These are phyloP conservation scores for Phaedon cochleariae DNA, from an alignment of 2,888 invertebrate genomes.

Conservation along the genomic window DNA sequence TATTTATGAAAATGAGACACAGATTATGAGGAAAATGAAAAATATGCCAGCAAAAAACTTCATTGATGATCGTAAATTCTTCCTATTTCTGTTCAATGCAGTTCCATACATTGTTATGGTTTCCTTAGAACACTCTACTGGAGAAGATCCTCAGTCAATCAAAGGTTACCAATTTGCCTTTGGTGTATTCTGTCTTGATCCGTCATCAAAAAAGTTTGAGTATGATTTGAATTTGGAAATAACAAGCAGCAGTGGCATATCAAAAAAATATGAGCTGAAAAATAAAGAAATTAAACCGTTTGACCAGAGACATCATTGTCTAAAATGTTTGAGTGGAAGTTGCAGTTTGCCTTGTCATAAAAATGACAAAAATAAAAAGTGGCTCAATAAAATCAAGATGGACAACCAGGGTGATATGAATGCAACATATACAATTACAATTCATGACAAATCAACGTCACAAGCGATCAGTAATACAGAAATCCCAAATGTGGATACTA, in stretches of 20 bases:
- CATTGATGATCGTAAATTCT: slow-evolving; percentile 11
- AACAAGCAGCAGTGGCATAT: not conserved
- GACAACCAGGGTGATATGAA: slow-evolving; percentile 3
- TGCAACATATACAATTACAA: not conserved
- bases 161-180: slow-evolving; percentile 10
- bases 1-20: not conserved
- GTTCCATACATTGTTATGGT: slow-evolving; percentile 14
- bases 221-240: slow-evolving; percentile 11
- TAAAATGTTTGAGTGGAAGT: slow-evolving; percentile 2
- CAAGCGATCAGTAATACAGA: not conserved
- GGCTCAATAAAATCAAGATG: slow-evolving; percentile 8
- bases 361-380: slow-evolving; percentile 14
- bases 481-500: not conserved
- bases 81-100: not conserved
- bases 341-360: slow-evolving; percentile 1
- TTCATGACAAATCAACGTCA: not conserved
- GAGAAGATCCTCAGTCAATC: not conserved
- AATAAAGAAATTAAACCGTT: slow-evolving; percentile 11
- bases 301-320: not conserved
- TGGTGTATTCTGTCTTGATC: slow-evolving; percentile 2
- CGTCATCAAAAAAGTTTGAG: not conserved
- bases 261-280: not conserved
- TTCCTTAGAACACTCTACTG: not conserved
- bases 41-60: slow-evolving; percentile 13
- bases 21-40: slow-evolving; percentile 3